These are phyloP conservation scores for Solenopsis invicta DNA, from an alignment of 1,140 invertebrate genomes.

Conservation along the genomic window DNA sequence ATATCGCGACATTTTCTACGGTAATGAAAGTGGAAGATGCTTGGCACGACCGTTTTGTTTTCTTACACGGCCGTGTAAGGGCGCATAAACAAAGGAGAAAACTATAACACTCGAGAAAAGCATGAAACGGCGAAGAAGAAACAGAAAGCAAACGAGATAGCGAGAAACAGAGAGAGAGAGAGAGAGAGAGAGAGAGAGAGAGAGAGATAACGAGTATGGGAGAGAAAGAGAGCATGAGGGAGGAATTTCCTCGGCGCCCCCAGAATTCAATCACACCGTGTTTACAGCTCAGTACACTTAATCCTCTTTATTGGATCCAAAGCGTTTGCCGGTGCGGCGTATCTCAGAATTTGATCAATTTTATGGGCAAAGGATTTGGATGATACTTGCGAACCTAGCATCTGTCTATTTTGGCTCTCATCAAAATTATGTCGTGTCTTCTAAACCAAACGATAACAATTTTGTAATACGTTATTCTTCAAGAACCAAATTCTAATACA, in stretches of 20 bases:
- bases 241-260: slow-evolving; percentile 71
- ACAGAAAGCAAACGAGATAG: slow-evolving; percentile 52
- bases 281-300: slow-evolving; percentile 83
- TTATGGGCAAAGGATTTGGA: slow-evolving; percentile 77
- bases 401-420: slow-evolving; percentile 68
- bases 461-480: slow-evolving; percentile 14
- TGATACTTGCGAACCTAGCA: slow-evolving; percentile 74
- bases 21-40: slow-evolving; percentile 66
- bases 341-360: slow-evolving; percentile 80
- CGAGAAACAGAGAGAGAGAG: slow-evolving; percentile 38
- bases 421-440: slow-evolving; percentile 66
- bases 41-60: slow-evolving; percentile 44
- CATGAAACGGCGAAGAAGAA: slow-evolving; percentile 11
- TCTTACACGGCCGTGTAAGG: slow-evolving; percentile 41
- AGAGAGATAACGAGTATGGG: background rate
- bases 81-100: slow-evolving; percentile 52
- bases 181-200: background rate
- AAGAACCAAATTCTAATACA: background rate
- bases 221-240: slow-evolving; percentile 40
- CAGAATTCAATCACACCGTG: slow-evolving; percentile 83
- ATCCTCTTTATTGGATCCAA: slow-evolving; percentile 83
- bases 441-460: slow-evolving; percentile 15
- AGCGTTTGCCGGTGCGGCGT: slow-evolving; percentile 74
- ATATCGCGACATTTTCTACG: slow-evolving; percentile 61
- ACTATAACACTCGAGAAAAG: slow-evolving; percentile 54